These are phyloP conservation scores for Odobenus rosmarus DNA, from an alignment of 2,113 vertebrate genomes.

Conservation along the genomic window DNA sequence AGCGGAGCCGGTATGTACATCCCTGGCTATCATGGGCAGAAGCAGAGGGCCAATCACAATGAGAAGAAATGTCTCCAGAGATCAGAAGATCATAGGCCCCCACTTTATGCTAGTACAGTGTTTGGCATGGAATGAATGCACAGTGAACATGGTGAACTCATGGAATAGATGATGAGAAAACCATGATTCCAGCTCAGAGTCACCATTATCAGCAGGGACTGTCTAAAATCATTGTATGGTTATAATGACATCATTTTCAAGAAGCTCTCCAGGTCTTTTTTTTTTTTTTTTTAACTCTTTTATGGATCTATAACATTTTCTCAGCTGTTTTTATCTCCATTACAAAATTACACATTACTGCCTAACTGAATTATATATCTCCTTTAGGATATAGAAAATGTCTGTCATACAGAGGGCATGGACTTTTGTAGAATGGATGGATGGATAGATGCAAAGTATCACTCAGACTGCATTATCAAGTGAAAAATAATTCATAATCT, in stretches of 20 bases:
- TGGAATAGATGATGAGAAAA: background rate
- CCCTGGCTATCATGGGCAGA: background rate
- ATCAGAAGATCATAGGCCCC: background rate
- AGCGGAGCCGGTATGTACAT: background rate
- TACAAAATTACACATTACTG: background rate
- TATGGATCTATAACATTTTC: background rate
- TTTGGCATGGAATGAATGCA: background rate
- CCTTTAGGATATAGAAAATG: background rate
- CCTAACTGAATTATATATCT: background rate
- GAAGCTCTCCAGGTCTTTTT: background rate
- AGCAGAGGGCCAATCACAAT: background rate
- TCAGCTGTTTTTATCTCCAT: background rate
- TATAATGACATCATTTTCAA: background rate
- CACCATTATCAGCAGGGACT: background rate
- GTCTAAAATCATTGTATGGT: background rate
- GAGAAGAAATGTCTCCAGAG: background rate
- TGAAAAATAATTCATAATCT: background rate
- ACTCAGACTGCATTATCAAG: background rate
- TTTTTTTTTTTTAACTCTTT: background rate
- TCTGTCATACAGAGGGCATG: background rate
- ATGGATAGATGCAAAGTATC: background rate
- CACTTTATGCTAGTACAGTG: background rate
- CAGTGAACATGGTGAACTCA: background rate
- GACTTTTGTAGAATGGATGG: background rate
- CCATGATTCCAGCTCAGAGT: background rate